These are phyloP conservation scores for Phyllotis vaccarum DNA, from an alignment of 2,797 vertebrate genomes.

Conservation along the genomic window DNA sequence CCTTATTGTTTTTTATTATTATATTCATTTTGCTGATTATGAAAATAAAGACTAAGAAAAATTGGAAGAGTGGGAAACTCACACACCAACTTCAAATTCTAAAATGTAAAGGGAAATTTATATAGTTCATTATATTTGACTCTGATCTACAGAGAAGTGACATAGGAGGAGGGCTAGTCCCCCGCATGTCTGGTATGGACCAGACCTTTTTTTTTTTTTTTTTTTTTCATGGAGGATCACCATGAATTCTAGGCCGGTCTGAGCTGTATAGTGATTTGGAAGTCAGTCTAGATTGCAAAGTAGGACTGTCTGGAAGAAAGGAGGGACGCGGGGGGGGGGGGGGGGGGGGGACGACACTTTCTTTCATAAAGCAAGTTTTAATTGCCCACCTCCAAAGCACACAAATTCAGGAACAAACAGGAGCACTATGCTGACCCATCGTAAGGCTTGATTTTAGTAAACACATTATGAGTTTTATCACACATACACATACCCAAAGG, in stretches of 20 bases:
- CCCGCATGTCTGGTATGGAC: not conserved
- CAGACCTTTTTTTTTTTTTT: not conserved
- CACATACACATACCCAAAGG: not conserved
- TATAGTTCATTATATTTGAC: not conserved
- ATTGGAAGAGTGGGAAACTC: not conserved
- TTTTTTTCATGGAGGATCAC: not conserved
- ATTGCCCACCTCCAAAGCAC: not conserved
- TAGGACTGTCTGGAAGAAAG: not conserved
- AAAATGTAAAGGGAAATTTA: not conserved
- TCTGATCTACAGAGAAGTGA: not conserved
- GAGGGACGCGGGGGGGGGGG: not conserved
- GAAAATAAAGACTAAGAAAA: not conserved
- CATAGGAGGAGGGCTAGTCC: not conserved
- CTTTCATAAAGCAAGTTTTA: conserved; percentile 26
- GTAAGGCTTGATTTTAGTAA: not conserved
- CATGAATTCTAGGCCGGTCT: not conserved
- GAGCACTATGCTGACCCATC: not conserved
- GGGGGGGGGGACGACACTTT: not conserved
- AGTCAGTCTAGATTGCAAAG: not conserved
- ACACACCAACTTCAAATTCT: not conserved
- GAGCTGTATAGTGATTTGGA: not conserved
- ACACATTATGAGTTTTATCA: conserved; percentile 27
- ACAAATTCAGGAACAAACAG: not conserved
- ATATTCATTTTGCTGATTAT: not conserved
- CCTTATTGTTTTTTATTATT: not conserved